Conservation (phyloP, 2,797 vertebrate genomes). For the Malurus splendens region DNA sequence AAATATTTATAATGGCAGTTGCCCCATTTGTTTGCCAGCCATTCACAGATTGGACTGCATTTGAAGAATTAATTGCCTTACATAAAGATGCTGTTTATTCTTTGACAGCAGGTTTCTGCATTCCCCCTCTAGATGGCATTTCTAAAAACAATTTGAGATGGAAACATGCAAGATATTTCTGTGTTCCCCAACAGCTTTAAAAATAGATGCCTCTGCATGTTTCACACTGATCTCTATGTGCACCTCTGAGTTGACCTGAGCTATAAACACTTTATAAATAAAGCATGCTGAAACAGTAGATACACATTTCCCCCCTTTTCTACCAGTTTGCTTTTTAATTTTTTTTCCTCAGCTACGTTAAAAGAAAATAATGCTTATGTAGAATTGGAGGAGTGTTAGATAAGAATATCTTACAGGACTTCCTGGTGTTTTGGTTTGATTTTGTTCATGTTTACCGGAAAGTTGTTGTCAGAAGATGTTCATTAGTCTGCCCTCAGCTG, state of each 20-base stretch:
- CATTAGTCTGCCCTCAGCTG: not conserved
- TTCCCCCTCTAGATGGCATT: conserved; percentile 29
- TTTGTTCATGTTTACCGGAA: not conserved
- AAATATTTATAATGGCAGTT: conserved; percentile 77
- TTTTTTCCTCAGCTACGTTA: not conserved
- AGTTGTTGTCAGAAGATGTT: not conserved
- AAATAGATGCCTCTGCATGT: conserved; percentile 21
- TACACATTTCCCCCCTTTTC: fast-evolving
- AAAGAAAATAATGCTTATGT: not conserved
- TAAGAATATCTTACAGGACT: not conserved
- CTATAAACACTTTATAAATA: not conserved
- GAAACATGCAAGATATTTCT: conserved; percentile 44
- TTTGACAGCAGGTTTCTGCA: conserved; percentile 44
- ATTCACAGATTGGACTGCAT: conserved; percentile 58
- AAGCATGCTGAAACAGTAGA: not conserved
- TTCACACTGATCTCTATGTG: not conserved
- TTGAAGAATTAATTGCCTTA: conserved; percentile 45
- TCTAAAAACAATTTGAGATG: conserved; percentile 50
- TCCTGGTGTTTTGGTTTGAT: not conserved
- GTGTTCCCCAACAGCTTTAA: conserved; percentile 26
- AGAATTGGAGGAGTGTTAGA: not conserved
- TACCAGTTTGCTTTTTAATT: not conserved
- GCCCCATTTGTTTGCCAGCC: conserved; percentile 69
- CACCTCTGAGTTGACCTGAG: not conserved
- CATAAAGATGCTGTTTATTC: conserved; percentile 60